These are phyloP conservation scores for Mystacides longicornis DNA, from an alignment of 2,888 invertebrate genomes.

Conservation along the genomic window DNA sequence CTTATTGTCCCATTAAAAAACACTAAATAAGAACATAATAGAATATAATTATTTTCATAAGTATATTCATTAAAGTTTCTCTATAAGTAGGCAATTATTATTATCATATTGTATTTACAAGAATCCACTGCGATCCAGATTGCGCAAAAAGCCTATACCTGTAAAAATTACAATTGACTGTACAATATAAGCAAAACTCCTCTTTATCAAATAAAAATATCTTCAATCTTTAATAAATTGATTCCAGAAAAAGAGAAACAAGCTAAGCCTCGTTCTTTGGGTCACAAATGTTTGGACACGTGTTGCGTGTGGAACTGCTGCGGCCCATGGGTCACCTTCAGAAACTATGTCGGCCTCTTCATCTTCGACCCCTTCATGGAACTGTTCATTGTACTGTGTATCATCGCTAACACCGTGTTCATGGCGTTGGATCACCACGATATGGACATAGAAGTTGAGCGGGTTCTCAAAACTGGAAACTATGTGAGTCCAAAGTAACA, in stretches of 20 bases:
- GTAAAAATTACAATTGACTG: too few species aligned
- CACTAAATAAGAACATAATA: not conserved
- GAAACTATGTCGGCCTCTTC: conserved; percentile 77
- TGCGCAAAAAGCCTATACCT: too few species aligned
- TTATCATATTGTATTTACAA: too few species aligned
- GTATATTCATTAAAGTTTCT: too few species aligned
- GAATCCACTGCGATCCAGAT: too few species aligned
- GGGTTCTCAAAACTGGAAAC: conserved; percentile 84
- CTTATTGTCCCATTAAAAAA: not conserved
- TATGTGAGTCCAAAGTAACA: conserved; percentile 62
- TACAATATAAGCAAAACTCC: too few species aligned
- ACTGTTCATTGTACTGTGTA: conserved; percentile 94
- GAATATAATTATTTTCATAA: not conserved
- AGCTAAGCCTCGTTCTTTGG: not conserved
- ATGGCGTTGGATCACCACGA: conserved; percentile 96
- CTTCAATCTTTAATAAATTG: not conserved
- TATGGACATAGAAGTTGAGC: conserved; percentile 81
- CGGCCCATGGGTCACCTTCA: conserved; percentile 82
- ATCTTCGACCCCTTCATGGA: conserved; percentile 98
- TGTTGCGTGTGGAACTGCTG: conserved; percentile 98
- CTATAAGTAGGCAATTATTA: too few species aligned
- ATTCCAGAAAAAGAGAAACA: not conserved
- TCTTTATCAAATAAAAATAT: too few species aligned
- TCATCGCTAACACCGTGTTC: conserved; percentile 93
- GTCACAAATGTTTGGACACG: conserved; percentile 57